These are phyloP conservation scores for Cairina moschata DNA, from an alignment of 2,113 vertebrate genomes.

Conservation along the genomic window DNA sequence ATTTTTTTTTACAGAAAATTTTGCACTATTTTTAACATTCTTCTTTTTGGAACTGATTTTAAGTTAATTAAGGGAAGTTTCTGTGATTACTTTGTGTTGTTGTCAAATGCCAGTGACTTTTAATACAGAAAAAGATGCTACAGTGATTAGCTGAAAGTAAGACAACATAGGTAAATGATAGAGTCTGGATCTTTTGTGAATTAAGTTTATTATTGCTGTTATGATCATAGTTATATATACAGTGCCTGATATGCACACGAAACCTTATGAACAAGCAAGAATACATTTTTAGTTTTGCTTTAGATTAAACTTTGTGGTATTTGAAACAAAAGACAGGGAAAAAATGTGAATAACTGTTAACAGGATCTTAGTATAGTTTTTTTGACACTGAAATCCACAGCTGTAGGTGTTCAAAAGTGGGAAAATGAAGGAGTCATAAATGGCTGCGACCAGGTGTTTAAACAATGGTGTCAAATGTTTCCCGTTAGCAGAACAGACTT, in stretches of 20 bases:
- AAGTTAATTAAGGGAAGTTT: background rate
- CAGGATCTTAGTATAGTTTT: background rate
- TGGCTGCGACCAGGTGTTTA: background rate
- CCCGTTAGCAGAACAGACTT: background rate
- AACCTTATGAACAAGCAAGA: background rate
- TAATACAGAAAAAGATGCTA: background rate
- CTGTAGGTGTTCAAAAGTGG: background rate
- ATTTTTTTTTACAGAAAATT: too few relatives aligned
- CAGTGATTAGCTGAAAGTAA: background rate
- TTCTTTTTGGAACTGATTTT: background rate
- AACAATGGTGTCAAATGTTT: background rate
- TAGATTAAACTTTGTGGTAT: background rate
- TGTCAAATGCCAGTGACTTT: background rate
- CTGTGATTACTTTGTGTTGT: background rate
- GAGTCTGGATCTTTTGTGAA: background rate
- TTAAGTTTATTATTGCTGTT: background rate
- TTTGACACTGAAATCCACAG: background rate
- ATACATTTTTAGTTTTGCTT: background rate
- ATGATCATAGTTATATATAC: background rate
- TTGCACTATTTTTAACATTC: background rate
- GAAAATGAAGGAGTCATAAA: background rate
- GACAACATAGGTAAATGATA: background rate
- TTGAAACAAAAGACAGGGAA: background rate
- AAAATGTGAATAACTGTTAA: background rate
- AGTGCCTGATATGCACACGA: accelerated